Evolutionary conservation across 2,113 vertebrate genomes (phyloP).

Genomic region (Balaeniceps rex): DNA sequence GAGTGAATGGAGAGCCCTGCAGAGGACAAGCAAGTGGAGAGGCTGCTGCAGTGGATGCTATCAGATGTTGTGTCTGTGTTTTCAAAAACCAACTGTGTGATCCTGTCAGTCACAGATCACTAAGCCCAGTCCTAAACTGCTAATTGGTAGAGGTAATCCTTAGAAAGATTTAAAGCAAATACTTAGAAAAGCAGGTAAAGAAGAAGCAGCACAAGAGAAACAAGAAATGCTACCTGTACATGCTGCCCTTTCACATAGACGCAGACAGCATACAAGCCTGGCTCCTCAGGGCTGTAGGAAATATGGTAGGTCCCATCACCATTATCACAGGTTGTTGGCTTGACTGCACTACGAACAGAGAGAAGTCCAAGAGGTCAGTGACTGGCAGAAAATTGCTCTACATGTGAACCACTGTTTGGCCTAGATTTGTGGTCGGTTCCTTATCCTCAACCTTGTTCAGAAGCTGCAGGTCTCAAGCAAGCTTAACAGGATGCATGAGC

Average conservation of each 20-base stretch:
- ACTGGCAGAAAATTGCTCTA: neutral
- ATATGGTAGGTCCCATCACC: constrained; percentile 83
- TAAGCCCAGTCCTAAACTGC: neutral
- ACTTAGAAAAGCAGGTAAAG: neutral
- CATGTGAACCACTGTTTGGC: neutral
- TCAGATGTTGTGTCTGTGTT: neutral
- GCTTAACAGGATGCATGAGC: neutral
- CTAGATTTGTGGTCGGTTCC: neutral
- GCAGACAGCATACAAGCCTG: constrained; percentile 79
- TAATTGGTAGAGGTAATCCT: neutral
- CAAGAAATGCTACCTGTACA: constrained; percentile 76
- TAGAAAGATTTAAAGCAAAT: neutral
- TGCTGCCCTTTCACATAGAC: constrained; percentile 85
- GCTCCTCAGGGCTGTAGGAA: constrained; percentile 80
- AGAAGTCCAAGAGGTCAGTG: neutral
- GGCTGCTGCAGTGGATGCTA: neutral
- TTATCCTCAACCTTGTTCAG: neutral
- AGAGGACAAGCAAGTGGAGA: constrained; percentile 16
- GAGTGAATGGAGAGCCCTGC: constrained; percentile 86
- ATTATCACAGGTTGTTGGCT: constrained; percentile 79
- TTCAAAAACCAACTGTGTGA: neutral
- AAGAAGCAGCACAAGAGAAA: neutral
- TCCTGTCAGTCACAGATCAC: neutral
- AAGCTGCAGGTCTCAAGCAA: neutral
- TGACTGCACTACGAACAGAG: constrained; percentile 67